Percentiles rank a stretch among this genome's conserved stretches.
phyloP scores from a whole-genome alignment of 2,797 vertebrate genomes.

The Rhinatrema bivittatum region DNA sequence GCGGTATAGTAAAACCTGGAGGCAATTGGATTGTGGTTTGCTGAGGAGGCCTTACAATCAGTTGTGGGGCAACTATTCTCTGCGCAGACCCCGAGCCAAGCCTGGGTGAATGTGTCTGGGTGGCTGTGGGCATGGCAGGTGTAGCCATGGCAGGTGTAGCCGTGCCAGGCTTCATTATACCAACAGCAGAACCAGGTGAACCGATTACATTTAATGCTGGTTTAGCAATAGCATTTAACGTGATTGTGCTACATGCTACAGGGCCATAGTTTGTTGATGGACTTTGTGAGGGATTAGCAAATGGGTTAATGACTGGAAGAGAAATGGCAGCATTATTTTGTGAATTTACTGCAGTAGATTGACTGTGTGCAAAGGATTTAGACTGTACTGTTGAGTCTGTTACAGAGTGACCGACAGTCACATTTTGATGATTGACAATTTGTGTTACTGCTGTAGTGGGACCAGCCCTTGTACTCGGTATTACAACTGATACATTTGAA shows the following conservation, averaged over 20 bases:
- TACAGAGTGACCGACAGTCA: too few relatives aligned
- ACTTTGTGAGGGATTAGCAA: too few relatives aligned
- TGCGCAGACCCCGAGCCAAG: constrained; percentile 57
- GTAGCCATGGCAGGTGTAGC: constrained; percentile 38
- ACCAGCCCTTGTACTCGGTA: too few relatives aligned
- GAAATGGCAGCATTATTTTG: too few relatives aligned
- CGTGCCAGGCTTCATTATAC: constrained; percentile 43
- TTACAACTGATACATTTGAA: too few relatives aligned
- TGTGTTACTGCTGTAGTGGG: too few relatives aligned
- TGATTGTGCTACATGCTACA: constrained; percentile 1
- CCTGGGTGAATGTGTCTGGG: constrained; percentile 53
- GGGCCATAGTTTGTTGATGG: too few relatives aligned
- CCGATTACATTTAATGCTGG: constrained; percentile 34
- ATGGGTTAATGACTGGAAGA: too few relatives aligned
- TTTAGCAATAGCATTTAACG: constrained; percentile 35
- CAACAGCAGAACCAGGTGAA: constrained; percentile 39
- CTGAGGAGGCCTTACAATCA: constrained; percentile 73
- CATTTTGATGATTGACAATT: too few relatives aligned
- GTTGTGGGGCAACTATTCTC: constrained; percentile 69
- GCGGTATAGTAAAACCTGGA: constrained; percentile 80
- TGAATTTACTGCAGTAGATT: too few relatives aligned
- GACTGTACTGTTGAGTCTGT: too few relatives aligned
- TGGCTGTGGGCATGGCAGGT: constrained; percentile 30
- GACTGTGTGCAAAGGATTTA: too few relatives aligned
- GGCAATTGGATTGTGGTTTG: constrained; percentile 81